Evolutionary conservation across 2,888 invertebrate species (phyloP).

Genomic region (Apotomis betuletana): DNA sequence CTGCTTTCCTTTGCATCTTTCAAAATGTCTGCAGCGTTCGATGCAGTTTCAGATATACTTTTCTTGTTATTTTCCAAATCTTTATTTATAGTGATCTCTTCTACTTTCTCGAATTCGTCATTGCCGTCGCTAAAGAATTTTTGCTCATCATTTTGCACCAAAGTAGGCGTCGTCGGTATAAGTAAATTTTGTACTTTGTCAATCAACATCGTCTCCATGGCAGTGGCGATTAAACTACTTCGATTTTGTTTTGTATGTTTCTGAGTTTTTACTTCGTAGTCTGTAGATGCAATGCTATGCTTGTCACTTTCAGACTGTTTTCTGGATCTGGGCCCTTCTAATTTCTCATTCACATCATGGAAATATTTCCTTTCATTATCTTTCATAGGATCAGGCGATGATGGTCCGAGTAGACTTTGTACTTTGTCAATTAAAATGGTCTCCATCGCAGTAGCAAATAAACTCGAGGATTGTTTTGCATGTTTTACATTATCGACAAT

Average conservation of each 20-base stretch:
- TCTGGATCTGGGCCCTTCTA: slow-evolving; percentile 59
- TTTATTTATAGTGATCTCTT: slow-evolving; percentile 10
- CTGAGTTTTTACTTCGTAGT: background rate
- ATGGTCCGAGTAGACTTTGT: slow-evolving; percentile 69
- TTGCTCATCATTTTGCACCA: slow-evolving; percentile 54
- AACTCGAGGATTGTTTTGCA: slow-evolving; percentile 44
- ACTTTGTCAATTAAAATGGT: slow-evolving; percentile 83
- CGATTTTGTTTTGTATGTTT: slow-evolving; percentile 51
- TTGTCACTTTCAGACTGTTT: slow-evolving; percentile 21
- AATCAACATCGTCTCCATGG: slow-evolving; percentile 82
- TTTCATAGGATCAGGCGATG: slow-evolving; percentile 64
- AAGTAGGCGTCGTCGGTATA: slow-evolving; percentile 70
- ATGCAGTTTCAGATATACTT: slow-evolving; percentile 1
- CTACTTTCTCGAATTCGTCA: slow-evolving; percentile 62
- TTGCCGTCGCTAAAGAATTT: slow-evolving; percentile 75
- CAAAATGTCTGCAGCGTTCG: background rate
- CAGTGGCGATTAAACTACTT: slow-evolving; percentile 76
- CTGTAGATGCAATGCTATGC: background rate
- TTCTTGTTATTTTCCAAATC: slow-evolving; percentile 10
- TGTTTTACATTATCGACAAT: no score
- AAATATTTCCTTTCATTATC: slow-evolving; percentile 67
- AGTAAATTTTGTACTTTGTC: slow-evolving; percentile 79
- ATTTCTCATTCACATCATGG: slow-evolving; percentile 68
- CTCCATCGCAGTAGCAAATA: slow-evolving; percentile 82
- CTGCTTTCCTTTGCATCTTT: background rate